Base-by-base conservation (phyloP, 1,140 invertebrate genomes). In the Cataglyphis hispanica region DNA sequence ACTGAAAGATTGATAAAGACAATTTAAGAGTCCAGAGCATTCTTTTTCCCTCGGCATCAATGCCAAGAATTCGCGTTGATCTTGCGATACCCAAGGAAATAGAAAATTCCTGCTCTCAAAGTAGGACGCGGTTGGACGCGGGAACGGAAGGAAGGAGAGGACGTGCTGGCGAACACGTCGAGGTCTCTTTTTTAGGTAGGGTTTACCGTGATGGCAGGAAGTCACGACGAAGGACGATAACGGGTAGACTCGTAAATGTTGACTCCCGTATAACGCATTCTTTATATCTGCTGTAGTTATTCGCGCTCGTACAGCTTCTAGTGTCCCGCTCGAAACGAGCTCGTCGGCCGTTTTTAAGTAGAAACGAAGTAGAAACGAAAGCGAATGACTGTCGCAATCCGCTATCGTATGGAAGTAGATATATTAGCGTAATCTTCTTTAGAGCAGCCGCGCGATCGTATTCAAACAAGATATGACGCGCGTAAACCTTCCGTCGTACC, bases 31-130 rank as follows among this genome's bases (percentile, higher is more conserved):
- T 60, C 67, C 25, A n/a, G 37, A 27, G 40, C 78, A 72, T 27
- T 37, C 67, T 83, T 83, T 37, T 5, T 50, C 46, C 5, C 53
- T 25, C 67, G 67, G 66, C 78, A 81, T 81, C 78, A 81, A 83
- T 83, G 60, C 78, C 67, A 83, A 43, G 78, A 83, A 83, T 83
- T 63, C 78, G n/a, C 78, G 78, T 83, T 83, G 67, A 72, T 83
- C 78, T 72, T 83, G 53, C 77, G 67, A 60, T 74, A 83, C 37
- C 66, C 78, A 61, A 83, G 78, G 78, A 83, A 83, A 83, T 83
- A 74, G 78, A 83, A 83, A 83, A 83, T 83, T 83, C 78, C 78
- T 74, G 78, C 3, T 72, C 78, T 74, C 56, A 60, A 83, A 84
- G 58, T 76, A 77, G 70, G 72, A 75, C 81, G 72, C 81, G 81